These are phyloP conservation scores for Polylopha cassiicola DNA, from an alignment of 2,888 invertebrate genomes.

Conservation along the genomic window DNA sequence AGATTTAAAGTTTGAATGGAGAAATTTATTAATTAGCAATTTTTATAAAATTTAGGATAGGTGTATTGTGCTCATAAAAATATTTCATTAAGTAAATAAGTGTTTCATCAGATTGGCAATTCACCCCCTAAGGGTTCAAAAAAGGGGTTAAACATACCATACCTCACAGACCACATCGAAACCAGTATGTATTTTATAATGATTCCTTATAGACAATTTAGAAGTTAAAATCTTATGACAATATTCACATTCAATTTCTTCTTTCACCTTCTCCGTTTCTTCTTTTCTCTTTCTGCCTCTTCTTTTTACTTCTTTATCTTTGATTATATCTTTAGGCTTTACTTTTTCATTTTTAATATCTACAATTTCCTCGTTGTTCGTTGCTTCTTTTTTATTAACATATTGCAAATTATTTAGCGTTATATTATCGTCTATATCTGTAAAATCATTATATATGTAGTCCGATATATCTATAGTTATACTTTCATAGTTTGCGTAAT, in stretches of 20 bases:
- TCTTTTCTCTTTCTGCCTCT: slow-evolving; percentile 29
- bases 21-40: too few relatives aligned
- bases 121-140: too few relatives aligned
- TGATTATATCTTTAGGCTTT: slow-evolving; percentile 19
- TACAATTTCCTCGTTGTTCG: background rate
- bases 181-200: slow-evolving; percentile 67
- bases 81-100: too few relatives aligned
- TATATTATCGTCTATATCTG: slow-evolving; percentile 26
- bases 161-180: slow-evolving; percentile 61
- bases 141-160: too few relatives aligned
- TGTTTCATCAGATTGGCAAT: too few relatives aligned
- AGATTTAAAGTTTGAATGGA: too few relatives aligned
- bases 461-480: slow-evolving; percentile 13
- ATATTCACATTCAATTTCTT: slow-evolving; percentile 60
- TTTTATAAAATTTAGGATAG: too few relatives aligned
- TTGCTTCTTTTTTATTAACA: background rate
- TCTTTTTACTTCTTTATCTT: slow-evolving; percentile 28
- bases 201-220: slow-evolving; percentile 57
- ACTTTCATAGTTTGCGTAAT: slow-evolving; percentile 6
- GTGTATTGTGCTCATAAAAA: too few relatives aligned
- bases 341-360: background rate
- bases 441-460: slow-evolving; percentile 4
- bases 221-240: slow-evolving; percentile 64
- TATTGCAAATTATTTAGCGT: slow-evolving; percentile 7
- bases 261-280: slow-evolving; percentile 32